phyloP scores from a whole-genome alignment of 1,140 invertebrate species.

The Anastrepha obliqua region DNA sequence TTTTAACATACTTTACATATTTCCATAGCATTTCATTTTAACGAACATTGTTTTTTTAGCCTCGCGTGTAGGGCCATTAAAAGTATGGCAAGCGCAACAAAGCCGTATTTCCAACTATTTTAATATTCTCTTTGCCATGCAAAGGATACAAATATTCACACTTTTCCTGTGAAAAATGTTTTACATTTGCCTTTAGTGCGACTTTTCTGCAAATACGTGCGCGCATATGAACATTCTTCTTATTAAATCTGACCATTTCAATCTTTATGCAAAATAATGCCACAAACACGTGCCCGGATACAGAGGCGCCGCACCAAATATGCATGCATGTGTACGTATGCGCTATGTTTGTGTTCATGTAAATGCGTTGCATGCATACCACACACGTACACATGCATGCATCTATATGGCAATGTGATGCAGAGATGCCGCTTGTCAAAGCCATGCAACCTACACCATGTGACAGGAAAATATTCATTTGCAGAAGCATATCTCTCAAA shows the following conservation, averaged over 20 bases:
- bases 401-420: neutral
- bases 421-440: neutral
- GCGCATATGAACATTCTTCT: slow-evolving; percentile 14
- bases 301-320: neutral
- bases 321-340: neutral
- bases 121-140: neutral
- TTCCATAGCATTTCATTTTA: too few relatives aligned
- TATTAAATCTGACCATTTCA: slow-evolving; percentile 28
- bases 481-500: neutral
- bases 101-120: neutral
- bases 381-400: neutral
- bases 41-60: neutral
- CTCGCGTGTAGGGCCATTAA: neutral
- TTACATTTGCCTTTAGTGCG: neutral
- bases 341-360: neutral
- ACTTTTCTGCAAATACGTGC: neutral
- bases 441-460: neutral
- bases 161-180: neutral
- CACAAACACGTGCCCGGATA: slow-evolving; percentile 11
- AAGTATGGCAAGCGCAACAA: neutral
- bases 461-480: neutral
- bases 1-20: too few relatives aligned
- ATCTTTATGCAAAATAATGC: slow-evolving; percentile 39
- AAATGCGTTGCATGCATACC: too few relatives aligned
- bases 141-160: neutral